Evolutionary conservation across 2,113 vertebrate species (phyloP).

Genomic region (Pluvialis apricaria): DNA sequence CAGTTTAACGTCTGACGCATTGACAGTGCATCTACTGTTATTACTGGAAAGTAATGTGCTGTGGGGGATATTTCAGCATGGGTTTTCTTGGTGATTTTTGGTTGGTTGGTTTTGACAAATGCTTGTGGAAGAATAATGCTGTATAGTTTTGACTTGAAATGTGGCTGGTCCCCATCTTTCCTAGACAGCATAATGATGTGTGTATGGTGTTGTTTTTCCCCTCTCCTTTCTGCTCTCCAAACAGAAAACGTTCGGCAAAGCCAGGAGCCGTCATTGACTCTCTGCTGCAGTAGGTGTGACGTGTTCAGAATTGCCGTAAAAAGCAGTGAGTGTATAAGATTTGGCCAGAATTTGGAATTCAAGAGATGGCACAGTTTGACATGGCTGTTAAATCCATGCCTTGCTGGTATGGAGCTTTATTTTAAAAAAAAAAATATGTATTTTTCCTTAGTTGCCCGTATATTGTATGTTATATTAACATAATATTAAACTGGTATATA

Average conservation of each 20-base stretch:
- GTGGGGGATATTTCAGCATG: not conserved
- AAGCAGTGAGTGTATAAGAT: slow-evolving; percentile 40
- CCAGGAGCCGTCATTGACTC: slow-evolving; percentile 91
- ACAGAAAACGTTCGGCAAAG: slow-evolving; percentile 94
- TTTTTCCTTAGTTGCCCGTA: slow-evolving; percentile 50
- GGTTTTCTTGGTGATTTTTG: not conserved
- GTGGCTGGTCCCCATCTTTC: not conserved
- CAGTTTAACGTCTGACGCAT: accelerated
- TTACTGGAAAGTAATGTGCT: not conserved
- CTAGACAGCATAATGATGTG: slow-evolving; percentile 9
- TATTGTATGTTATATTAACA: slow-evolving; percentile 64
- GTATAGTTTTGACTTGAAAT: not conserved
- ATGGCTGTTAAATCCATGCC: slow-evolving; percentile 36
- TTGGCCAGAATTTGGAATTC: slow-evolving; percentile 40
- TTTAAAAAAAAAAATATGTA: slow-evolving; percentile 37
- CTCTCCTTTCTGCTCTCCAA: slow-evolving; percentile 48
- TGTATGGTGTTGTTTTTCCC: slow-evolving; percentile 29
- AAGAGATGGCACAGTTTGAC: slow-evolving; percentile 34
- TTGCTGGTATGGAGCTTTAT: not conserved
- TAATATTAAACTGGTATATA: slow-evolving; percentile 24
- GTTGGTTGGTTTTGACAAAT: not conserved
- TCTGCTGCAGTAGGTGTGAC: slow-evolving; percentile 86
- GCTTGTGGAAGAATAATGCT: not conserved
- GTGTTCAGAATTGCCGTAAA: slow-evolving; percentile 53
- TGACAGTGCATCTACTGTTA: not conserved